Conservation (phyloP, 2,888 invertebrate genomes). For the Patella ulyssiponensis region DNA sequence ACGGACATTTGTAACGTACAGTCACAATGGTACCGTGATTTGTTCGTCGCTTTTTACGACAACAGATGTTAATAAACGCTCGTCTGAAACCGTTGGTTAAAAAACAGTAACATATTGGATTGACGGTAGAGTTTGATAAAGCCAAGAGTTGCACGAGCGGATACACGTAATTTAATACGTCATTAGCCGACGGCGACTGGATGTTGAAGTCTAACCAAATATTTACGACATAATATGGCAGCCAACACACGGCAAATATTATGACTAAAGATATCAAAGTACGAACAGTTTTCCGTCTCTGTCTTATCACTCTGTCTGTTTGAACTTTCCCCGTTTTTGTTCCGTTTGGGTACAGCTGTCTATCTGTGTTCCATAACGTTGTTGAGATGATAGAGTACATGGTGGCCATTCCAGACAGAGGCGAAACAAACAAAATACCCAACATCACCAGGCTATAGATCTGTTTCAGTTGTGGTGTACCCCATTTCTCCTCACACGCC, state of each 20-base stretch:
- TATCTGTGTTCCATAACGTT: slow-evolving; percentile 53
- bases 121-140: slow-evolving; percentile 61
- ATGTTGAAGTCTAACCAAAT: slow-evolving; percentile 60
- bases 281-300: slow-evolving; percentile 55
- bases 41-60: slow-evolving; percentile 26
- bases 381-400: slow-evolving; percentile 53
- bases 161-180: slow-evolving; percentile 44
- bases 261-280: slow-evolving; percentile 55
- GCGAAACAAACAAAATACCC: slow-evolving; percentile 48
- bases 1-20: slow-evolving; percentile 26
- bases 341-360: slow-evolving; percentile 31
- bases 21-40: slow-evolving; percentile 24
- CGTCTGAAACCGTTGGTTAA: slow-evolving; percentile 59
- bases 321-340: slow-evolving; percentile 34
- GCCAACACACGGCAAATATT: slow-evolving; percentile 57
- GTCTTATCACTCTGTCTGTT: slow-evolving; percentile 43
- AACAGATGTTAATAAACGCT: slow-evolving; percentile 54
- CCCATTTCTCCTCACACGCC: slow-evolving; percentile 56
- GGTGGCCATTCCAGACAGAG: slow-evolving; percentile 51
- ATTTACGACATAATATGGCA: slow-evolving; percentile 61
- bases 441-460: slow-evolving; percentile 56
- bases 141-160: slow-evolving; percentile 57
- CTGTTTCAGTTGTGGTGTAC: slow-evolving; percentile 40
- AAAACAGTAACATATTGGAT: slow-evolving; percentile 65
- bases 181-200: slow-evolving; percentile 18